These are phyloP conservation scores for Ceyx erithaca DNA, from an alignment of 2,797 vertebrate genomes.

Conservation along the genomic window DNA sequence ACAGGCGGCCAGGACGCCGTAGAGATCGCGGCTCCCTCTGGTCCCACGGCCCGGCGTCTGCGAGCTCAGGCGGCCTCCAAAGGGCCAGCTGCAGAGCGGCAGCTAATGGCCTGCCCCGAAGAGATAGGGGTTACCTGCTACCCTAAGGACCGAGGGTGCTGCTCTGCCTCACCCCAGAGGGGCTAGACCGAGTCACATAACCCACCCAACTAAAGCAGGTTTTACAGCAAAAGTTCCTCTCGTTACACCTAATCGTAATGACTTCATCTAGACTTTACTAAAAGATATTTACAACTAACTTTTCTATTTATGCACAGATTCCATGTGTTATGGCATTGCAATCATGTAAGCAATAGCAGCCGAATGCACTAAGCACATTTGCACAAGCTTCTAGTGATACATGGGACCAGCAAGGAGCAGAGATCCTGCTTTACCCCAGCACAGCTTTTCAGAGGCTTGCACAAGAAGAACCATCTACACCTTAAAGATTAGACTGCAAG, in stretches of 20 bases:
- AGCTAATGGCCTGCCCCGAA: rapidly evolving
- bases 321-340: background rate
- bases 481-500: background rate
- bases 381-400: rapidly evolving
- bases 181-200: background rate
- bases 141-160: rapidly evolving
- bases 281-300: no score
- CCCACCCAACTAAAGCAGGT: background rate
- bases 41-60: background rate
- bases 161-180: background rate
- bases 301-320: background rate
- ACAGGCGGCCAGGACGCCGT: no score
- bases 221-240: background rate
- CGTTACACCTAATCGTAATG: rapidly evolving
- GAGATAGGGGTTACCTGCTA: background rate
- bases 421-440: background rate
- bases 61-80: background rate
- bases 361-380: rapidly evolving
- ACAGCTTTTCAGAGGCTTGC: rapidly evolving
- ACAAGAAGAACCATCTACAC: background rate
- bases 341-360: background rate
- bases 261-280: background rate
- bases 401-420: rapidly evolving
- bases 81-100: background rate
- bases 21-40: background rate